A percentile compares a stretch with the other conserved stretches of the same genome.
These are phyloP conservation scores for Vannuccia rotundouncinata DNA, from an alignment of 2,888 invertebrate species.

Conservation along the genomic window DNA sequence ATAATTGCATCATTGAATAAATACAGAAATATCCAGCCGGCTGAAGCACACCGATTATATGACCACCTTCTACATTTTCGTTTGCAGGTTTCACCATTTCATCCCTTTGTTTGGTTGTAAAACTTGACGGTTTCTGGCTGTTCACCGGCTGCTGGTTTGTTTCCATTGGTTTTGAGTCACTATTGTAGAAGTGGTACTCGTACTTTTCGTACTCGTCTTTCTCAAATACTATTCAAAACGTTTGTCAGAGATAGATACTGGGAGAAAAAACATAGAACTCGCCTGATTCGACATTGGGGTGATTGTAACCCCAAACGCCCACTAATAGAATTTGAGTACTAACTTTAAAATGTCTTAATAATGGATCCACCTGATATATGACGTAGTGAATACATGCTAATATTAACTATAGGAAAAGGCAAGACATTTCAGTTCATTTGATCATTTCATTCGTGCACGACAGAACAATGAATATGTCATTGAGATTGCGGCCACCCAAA, in stretches of 20 bases:
- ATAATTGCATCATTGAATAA: not conserved
- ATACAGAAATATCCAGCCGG: not conserved
- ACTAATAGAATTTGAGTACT: not conserved
- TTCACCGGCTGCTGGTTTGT: no score
- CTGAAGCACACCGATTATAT: not conserved
- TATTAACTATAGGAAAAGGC: not conserved
- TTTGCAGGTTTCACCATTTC: not conserved
- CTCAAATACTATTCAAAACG: no score
- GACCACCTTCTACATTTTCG: not conserved
- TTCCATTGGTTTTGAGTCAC: not conserved
- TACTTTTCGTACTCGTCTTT: not conserved
- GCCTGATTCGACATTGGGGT: no score
- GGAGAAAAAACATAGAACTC: no score
- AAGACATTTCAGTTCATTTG: not conserved
- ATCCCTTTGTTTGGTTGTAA: not conserved
- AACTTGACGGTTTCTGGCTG: no score
- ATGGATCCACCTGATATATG: not conserved
- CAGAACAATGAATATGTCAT: not conserved
- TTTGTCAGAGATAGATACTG: no score
- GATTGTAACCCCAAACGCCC: not conserved
- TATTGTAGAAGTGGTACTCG: not conserved
- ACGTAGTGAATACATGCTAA: not conserved
- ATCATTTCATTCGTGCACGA: not conserved
- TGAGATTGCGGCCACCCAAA: not conserved
- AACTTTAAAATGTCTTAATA: not conserved